Evolutionary conservation across 2,797 vertebrate genomes (phyloP).

Genomic region (Ciconia nigra): DNA sequence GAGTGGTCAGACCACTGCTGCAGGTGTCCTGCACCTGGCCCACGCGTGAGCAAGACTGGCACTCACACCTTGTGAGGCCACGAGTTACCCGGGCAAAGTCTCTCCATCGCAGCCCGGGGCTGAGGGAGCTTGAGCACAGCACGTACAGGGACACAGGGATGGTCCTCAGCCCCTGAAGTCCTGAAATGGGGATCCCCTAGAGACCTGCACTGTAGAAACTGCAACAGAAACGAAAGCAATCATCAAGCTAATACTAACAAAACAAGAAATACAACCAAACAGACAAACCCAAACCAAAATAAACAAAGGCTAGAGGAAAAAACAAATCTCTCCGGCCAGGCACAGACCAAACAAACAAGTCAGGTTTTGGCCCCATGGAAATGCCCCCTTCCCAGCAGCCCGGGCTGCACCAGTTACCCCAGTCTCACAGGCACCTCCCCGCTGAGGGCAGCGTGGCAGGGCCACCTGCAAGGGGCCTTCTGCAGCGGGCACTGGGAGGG

Average conservation of each 20-base stretch:
- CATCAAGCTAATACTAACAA: neutral
- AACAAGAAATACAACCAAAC: neutral
- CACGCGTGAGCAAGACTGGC: rapidly evolving
- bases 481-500: rapidly evolving
- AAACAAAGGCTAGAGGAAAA: neutral
- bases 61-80: too few relatives aligned
- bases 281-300: neutral
- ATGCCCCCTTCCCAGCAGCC: rapidly evolving
- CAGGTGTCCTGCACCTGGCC: neutral
- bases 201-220: neutral
- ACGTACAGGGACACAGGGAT: neutral
- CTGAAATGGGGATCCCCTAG: neutral
- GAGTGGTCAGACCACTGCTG: neutral
- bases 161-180: too few relatives aligned
- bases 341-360: neutral
- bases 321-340: neutral
- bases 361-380: too few relatives aligned
- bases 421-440: neutral
- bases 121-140: neutral
- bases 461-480: neutral
- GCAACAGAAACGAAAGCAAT: neutral
- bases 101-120: rapidly evolving
- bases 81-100: too few relatives aligned
- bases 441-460: neutral
- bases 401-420: neutral